Conservation (phyloP, 2,888 invertebrate species). For the Saturnia pavonia region DNA sequence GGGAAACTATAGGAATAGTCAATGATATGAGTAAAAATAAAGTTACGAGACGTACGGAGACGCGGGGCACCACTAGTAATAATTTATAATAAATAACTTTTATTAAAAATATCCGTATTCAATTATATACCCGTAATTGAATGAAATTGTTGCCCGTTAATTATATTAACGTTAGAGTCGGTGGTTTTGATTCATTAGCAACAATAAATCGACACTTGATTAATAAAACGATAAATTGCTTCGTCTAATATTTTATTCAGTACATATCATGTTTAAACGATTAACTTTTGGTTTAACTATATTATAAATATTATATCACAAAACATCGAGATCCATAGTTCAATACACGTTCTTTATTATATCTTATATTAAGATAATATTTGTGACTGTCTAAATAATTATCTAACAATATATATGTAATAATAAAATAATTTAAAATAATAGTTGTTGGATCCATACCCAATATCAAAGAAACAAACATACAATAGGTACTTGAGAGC, state of each 20-base stretch:
- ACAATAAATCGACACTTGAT: neutral
- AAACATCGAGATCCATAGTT: slow-evolving; percentile 36
- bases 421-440: neutral
- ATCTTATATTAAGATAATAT: slow-evolving; percentile 4
- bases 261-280: neutral
- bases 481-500: no score
- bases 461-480: no score
- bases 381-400: neutral
- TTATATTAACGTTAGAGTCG: slow-evolving; percentile 32
- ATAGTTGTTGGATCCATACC: neutral
- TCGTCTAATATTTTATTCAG: slow-evolving; percentile 9
- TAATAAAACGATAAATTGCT: slow-evolving; percentile 15
- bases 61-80: no score
- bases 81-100: neutral
- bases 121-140: neutral
- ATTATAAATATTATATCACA: slow-evolving; percentile 35
- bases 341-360: slow-evolving; percentile 21
- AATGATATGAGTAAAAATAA: no score
- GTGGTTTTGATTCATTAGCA: slow-evolving; percentile 24
- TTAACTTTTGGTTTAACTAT: neutral
- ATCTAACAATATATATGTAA: neutral
- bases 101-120: neutral
- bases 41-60: no score
- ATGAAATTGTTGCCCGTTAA: slow-evolving; percentile 24
- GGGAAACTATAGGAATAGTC: no score